Conservation (phyloP, 2,888 invertebrate genomes). For the Polydrusus tereticollis region DNA sequence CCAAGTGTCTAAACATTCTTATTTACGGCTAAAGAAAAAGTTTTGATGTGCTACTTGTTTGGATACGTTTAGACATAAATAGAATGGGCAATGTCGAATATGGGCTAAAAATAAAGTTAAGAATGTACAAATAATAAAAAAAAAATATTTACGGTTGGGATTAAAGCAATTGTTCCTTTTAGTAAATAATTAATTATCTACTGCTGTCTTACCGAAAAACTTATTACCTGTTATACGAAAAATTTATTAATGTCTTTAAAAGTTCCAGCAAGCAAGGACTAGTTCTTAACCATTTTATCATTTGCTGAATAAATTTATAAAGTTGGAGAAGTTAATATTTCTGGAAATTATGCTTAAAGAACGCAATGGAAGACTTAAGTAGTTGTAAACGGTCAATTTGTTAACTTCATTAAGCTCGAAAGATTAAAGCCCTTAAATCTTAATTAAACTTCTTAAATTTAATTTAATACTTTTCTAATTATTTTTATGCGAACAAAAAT, state of each 20-base stretch:
- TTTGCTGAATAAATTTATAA: conserved; percentile 16
- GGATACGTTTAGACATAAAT: too few relatives aligned
- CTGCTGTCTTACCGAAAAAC: too few relatives aligned
- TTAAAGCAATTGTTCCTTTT: too few relatives aligned
- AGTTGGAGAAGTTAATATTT: conserved; percentile 27
- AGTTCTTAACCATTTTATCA: conserved; percentile 20
- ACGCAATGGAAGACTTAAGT: conserved; percentile 18
- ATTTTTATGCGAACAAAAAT: neutral
- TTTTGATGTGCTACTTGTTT: too few relatives aligned
- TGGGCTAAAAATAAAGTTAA: too few relatives aligned
- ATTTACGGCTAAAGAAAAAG: too few relatives aligned
- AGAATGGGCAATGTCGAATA: too few relatives aligned
- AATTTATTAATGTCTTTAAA: neutral
- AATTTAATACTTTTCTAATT: conserved; percentile 10
- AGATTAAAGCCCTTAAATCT: conserved; percentile 16
- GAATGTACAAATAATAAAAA: too few relatives aligned
- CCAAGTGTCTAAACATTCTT: too few relatives aligned
- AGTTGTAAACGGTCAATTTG: conserved; percentile 28
- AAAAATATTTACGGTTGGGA: too few relatives aligned
- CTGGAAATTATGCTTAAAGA: conserved; percentile 5
- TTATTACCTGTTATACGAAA: conserved; percentile 1
- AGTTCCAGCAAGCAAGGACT: neutral
- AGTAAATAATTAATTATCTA: too few relatives aligned
- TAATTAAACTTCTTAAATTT: conserved; percentile 24
- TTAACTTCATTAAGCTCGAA: conserved; percentile 22